Base-by-base conservation (phyloP, 2,888 invertebrate species). In the Nomada goodeniana region DNA sequence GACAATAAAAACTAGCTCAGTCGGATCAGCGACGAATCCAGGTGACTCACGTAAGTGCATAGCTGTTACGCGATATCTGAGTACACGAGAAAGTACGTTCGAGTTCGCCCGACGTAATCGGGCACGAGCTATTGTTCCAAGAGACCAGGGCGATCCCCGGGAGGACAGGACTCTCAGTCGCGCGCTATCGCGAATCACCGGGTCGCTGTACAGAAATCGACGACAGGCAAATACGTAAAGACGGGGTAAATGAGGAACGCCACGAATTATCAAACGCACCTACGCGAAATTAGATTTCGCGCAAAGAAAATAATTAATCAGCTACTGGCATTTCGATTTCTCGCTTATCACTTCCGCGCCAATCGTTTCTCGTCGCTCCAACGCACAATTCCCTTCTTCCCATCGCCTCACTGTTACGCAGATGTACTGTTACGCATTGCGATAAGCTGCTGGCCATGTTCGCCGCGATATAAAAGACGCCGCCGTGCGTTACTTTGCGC, bases 101-200 rank as follows among this genome's bases (percentile, higher is more conserved):
- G 59, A 59, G 60, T 64, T 63, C 59, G 64, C 15, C 52, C 63
- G 71, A 59, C 67, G 75, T 75, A 83, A 85, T 85, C 81, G 79
- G 60, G 83, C 75, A 81, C 80, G 77, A 67, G 44, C 77, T 76
- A 86, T 87, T 88, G 87, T 87, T 88, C 61, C 65, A n/a, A 52
- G 59, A 76, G 75, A 80, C 71, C 75, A 60, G 74, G 82, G 74
- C 70, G 86, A 84, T 83, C 71, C 59, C 52, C 42, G 65, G 67
- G 23, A 76, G 88, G 77, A 78, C 79, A 53, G 82, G 52, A 82
- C 84, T 82, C 82, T 53, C 82, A 70, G 80, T 76, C 81, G 75
- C 80, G 80, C 83, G 78, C 63, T 76, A 69, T 67, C 57, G 65
- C 47, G 59, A 73, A 57, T 76, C 77, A 80, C 80, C 72, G 70